phyloP scores from a whole-genome alignment of 1,140 invertebrate species.

The Ganaspis sp. region DNA sequence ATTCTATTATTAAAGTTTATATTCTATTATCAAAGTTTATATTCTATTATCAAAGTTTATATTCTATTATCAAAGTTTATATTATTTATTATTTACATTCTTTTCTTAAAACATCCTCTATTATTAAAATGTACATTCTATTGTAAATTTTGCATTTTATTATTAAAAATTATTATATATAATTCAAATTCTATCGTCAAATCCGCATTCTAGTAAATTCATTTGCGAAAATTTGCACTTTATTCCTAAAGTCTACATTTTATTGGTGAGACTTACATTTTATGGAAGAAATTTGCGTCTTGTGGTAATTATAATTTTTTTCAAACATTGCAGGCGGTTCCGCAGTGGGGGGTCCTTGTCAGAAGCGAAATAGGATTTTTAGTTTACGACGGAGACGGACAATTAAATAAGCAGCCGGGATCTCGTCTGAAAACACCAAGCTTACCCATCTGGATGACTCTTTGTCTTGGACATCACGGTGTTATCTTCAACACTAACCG shows the following conservation, averaged over 20 bases:
- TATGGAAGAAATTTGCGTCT: too few species aligned
- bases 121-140: too few species aligned
- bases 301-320: too few species aligned
- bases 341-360: slow-evolving; percentile 84
- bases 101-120: too few species aligned
- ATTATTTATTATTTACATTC: too few species aligned
- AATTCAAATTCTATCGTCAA: too few species aligned
- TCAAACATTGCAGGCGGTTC: slow-evolving; percentile 79
- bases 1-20: too few species aligned
- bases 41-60: background rate
- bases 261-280: background rate
- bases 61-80: background rate
- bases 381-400: slow-evolving; percentile 80
- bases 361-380: slow-evolving; percentile 85
- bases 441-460: slow-evolving; percentile 88
- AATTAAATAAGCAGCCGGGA: slow-evolving; percentile 80
- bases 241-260: background rate
- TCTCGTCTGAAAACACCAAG: slow-evolving; percentile 89
- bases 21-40: too few species aligned
- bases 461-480: slow-evolving; percentile 84
- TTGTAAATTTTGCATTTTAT: too few species aligned
- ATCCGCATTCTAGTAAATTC: too few species aligned
- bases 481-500: slow-evolving; percentile 88
- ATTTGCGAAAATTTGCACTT: background rate
- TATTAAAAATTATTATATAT: too few species aligned